A percentile compares a stretch with the other conserved stretches of the same genome.
phyloP scores from a whole-genome alignment of 2,888 invertebrate species.

The Blera fallax region DNA sequence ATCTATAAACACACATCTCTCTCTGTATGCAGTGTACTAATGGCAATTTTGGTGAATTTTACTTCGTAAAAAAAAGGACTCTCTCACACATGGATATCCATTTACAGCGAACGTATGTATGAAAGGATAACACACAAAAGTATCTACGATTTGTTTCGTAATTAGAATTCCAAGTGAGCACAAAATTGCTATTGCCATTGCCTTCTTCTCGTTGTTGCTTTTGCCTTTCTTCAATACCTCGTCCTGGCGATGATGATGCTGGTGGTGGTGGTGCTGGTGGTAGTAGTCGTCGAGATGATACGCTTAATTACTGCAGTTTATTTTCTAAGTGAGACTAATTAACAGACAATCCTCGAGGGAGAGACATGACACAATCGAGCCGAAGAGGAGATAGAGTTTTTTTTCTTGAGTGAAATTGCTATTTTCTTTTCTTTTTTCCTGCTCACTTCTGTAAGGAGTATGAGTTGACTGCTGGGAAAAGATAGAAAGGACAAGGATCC shows the following conservation, averaged over 20 bases:
- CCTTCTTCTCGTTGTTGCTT: background rate
- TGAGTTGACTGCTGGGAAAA: background rate
- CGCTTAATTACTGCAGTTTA: constrained; percentile 82
- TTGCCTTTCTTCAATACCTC: background rate
- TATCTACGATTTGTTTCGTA: constrained; percentile 79
- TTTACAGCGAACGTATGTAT: constrained; percentile 40
- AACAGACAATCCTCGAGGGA: constrained; percentile 78
- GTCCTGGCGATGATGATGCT: background rate
- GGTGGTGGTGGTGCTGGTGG: constrained; percentile 66
- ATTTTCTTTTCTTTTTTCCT: constrained; percentile 1
- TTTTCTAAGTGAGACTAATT: constrained; percentile 82
- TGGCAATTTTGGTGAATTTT: background rate
- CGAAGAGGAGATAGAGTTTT: constrained; percentile 27
- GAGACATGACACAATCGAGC: constrained; percentile 63
- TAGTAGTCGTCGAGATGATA: constrained; percentile 74
- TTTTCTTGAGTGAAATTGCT: constrained; percentile 1
- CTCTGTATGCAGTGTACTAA: background rate
- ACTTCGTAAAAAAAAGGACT: background rate
- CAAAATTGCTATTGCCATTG: constrained; percentile 75
- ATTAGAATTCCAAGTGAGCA: constrained; percentile 81
- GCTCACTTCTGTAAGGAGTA: background rate
- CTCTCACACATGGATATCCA: constrained; percentile 11
- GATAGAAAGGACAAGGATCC: constrained; percentile 7
- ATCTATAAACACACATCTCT: constrained; percentile 36
- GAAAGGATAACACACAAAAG: constrained; percentile 66